phyloP scores from a whole-genome alignment of 2,797 vertebrate species.

The Florisuga fusca region DNA sequence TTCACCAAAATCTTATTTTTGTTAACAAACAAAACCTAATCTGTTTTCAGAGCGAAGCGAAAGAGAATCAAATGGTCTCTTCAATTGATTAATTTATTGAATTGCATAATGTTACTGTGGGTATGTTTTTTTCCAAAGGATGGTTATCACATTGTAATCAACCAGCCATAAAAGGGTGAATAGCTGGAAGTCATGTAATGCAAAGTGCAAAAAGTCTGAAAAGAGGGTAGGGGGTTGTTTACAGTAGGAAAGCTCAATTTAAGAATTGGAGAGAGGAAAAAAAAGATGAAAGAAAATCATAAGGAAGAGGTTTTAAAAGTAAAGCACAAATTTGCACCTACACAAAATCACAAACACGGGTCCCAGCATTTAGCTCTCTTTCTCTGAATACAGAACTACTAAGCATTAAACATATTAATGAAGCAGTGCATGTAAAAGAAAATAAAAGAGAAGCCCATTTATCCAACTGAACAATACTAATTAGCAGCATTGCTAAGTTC shows the following conservation, averaged over 20 bases:
- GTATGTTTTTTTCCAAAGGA: neutral
- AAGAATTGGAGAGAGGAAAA: neutral
- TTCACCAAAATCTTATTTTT: slow-evolving; percentile 33
- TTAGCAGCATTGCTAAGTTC: neutral
- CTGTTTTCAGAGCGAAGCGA: neutral
- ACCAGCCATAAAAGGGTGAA: neutral
- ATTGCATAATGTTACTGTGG: neutral
- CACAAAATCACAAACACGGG: neutral
- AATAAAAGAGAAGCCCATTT: neutral
- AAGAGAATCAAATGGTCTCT: slow-evolving; percentile 11
- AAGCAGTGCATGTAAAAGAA: neutral
- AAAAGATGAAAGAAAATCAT: neutral
- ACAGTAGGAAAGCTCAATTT: neutral
- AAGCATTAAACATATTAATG: neutral
- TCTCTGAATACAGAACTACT: neutral
- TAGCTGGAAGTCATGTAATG: neutral
- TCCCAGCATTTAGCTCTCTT: neutral
- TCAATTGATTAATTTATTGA: slow-evolving; percentile 22
- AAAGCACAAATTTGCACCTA: neutral
- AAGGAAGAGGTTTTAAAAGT: neutral
- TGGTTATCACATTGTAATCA: neutral
- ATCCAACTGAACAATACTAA: neutral
- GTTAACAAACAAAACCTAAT: slow-evolving; percentile 11
- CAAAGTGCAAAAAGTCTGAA: neutral
- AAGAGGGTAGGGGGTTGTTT: neutral